These are phyloP conservation scores for Serinus canaria DNA, from an alignment of 2,113 vertebrate species.

Conservation along the genomic window DNA sequence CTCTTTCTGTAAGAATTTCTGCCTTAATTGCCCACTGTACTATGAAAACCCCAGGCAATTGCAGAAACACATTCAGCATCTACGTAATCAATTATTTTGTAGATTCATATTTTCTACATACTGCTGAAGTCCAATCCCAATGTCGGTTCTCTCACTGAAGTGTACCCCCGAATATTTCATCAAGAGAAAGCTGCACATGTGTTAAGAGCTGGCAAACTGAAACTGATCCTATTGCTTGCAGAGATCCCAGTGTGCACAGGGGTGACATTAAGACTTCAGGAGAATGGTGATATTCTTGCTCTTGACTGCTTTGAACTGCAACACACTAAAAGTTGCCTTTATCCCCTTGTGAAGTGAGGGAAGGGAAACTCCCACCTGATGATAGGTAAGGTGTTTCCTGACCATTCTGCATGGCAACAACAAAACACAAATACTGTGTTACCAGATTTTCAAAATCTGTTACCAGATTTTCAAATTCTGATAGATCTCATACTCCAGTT, in stretches of 20 bases:
- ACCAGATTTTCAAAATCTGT: background rate
- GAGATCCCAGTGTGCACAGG: fast-evolving
- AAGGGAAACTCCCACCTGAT: background rate
- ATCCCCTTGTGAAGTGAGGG: background rate
- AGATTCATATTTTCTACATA: background rate
- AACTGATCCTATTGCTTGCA: background rate
- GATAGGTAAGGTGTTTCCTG: background rate
- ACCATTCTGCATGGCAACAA: background rate
- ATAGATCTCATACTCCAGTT: background rate
- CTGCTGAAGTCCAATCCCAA: background rate
- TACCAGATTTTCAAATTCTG: background rate
- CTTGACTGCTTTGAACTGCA: background rate
- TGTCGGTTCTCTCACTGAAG: background rate
- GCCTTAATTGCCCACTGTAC: background rate
- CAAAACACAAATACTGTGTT: background rate
- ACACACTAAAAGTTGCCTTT: background rate
- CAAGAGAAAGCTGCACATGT: background rate
- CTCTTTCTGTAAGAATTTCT: background rate
- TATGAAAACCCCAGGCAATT: background rate
- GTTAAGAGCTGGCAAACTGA: background rate
- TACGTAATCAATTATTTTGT: background rate
- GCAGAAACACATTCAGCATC: background rate
- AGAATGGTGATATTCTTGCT: background rate
- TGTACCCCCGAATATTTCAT: background rate
- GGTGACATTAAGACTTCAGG: background rate